phyloP scores from a whole-genome alignment of 2,113 vertebrate species.

The Condylura cristata region DNA sequence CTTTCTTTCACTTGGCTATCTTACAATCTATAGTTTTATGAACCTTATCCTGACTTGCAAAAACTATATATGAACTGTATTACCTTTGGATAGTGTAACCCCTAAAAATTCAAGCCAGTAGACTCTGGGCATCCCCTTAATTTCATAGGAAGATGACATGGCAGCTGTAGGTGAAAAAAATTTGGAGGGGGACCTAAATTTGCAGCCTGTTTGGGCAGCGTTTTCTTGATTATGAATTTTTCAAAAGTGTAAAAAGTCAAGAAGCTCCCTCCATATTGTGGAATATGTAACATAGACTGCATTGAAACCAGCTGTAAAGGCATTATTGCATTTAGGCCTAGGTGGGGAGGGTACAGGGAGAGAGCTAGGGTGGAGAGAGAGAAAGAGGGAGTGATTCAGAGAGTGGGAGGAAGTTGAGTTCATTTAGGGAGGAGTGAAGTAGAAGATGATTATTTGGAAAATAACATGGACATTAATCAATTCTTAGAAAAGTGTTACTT shows the following conservation, averaged over 20 bases:
- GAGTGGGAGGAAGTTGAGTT: background rate
- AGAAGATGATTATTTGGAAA: conserved; percentile 16
- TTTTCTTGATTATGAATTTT: background rate
- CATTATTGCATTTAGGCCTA: background rate
- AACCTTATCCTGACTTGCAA: background rate
- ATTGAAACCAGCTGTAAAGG: background rate
- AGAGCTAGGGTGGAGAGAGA: background rate
- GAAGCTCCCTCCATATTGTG: background rate
- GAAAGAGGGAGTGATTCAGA: background rate
- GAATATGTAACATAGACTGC: background rate
- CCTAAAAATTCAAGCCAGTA: background rate
- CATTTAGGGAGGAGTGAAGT: background rate
- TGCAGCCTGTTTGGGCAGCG: background rate
- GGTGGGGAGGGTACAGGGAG: background rate
- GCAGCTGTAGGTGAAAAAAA: background rate
- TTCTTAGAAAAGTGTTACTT: background rate
- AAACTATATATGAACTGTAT: background rate
- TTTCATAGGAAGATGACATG: background rate
- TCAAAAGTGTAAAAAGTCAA: conserved; percentile 14
- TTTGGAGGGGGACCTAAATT: background rate
- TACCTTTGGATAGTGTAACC: background rate
- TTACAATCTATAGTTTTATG: background rate
- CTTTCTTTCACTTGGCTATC: background rate
- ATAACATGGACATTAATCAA: background rate
- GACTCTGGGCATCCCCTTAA: background rate